Conservation (phyloP, 2,113 vertebrate species). For the Tauraco erythrolophus region DNA sequence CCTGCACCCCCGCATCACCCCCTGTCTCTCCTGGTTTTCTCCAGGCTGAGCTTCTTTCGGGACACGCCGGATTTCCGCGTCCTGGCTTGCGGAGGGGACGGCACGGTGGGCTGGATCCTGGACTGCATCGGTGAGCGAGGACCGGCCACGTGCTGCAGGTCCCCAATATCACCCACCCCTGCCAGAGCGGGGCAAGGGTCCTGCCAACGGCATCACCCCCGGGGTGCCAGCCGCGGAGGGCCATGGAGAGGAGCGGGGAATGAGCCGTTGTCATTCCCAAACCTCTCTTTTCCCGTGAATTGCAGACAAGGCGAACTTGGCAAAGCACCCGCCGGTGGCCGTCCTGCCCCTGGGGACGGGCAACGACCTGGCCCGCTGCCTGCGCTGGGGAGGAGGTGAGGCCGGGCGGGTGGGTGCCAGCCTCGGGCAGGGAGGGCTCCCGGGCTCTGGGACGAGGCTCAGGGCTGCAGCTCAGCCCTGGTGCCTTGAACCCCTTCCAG, state of each 20-base stretch:
- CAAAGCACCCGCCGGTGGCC: constrained; percentile 77
- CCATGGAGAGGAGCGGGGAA: background rate
- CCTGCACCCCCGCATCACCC: rapidly evolving
- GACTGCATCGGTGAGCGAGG: constrained; percentile 80
- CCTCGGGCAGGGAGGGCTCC: background rate
- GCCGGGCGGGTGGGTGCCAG: rapidly evolving
- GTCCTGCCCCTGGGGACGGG: constrained; percentile 81
- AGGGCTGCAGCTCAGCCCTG: background rate
- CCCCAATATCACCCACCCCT: rapidly evolving
- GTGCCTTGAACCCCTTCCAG: background rate
- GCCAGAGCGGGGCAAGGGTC: rapidly evolving
- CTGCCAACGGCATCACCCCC: background rate
- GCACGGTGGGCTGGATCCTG: constrained; percentile 83
- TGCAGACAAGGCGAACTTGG: constrained; percentile 77
- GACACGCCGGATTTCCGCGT: constrained; percentile 80
- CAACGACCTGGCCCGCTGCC: constrained; percentile 82
- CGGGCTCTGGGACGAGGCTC: background rate
- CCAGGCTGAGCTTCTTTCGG: constrained; percentile 80
- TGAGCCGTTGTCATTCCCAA: background rate
- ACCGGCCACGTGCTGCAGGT: rapidly evolving
- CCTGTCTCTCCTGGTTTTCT: constrained; percentile 12
- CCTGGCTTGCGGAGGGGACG: constrained; percentile 80
- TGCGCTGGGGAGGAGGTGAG: constrained; percentile 86
- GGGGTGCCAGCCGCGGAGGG: background rate
- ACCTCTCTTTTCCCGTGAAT: background rate